Conservation (phyloP, 1,140 invertebrate genomes). For the Holcopasites calliopsidis region DNA sequence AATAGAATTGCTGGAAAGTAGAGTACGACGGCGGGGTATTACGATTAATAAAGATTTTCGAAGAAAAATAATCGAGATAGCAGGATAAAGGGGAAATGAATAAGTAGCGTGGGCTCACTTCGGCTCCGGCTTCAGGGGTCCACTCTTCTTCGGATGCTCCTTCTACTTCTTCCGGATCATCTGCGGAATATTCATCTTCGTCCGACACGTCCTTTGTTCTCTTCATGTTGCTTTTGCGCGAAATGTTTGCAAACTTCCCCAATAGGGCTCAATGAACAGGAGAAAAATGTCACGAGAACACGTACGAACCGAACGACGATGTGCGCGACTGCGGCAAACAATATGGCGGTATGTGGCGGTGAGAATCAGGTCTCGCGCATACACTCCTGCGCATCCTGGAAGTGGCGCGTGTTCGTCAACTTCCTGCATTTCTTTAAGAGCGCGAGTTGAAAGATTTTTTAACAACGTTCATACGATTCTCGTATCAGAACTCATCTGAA, state of each 20-base stretch:
- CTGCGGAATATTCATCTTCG: slow-evolving; percentile 78
- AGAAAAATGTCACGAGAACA: slow-evolving; percentile 29
- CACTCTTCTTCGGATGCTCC: slow-evolving; percentile 77
- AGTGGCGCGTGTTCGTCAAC: slow-evolving; percentile 46
- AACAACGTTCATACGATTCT: not conserved
- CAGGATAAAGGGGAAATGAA: slow-evolving; percentile 6
- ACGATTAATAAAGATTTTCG: not conserved
- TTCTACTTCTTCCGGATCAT: slow-evolving; percentile 78
- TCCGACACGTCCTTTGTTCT: slow-evolving; percentile 78
- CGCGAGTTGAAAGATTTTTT: slow-evolving; percentile 4
- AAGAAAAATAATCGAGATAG: not conserved
- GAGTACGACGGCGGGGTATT: not conserved
- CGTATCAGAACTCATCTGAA: not conserved
- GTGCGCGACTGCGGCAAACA: slow-evolving; percentile 68
- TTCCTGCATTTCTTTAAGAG: slow-evolving; percentile 41
- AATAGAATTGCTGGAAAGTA: not conserved
- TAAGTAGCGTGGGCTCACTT: slow-evolving; percentile 66
- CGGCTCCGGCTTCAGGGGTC: slow-evolving; percentile 71
- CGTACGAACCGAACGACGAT: slow-evolving; percentile 44
- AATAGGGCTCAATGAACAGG: slow-evolving; percentile 19
- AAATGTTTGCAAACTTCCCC: slow-evolving; percentile 71
- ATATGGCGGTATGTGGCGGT: slow-evolving; percentile 66
- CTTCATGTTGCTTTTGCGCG: slow-evolving; percentile 75
- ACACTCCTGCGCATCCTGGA: slow-evolving; percentile 56
- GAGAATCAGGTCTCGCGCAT: slow-evolving; percentile 41